Conservation (phyloP, 1,140 invertebrate species). For the Heliconius nattereri region DNA sequence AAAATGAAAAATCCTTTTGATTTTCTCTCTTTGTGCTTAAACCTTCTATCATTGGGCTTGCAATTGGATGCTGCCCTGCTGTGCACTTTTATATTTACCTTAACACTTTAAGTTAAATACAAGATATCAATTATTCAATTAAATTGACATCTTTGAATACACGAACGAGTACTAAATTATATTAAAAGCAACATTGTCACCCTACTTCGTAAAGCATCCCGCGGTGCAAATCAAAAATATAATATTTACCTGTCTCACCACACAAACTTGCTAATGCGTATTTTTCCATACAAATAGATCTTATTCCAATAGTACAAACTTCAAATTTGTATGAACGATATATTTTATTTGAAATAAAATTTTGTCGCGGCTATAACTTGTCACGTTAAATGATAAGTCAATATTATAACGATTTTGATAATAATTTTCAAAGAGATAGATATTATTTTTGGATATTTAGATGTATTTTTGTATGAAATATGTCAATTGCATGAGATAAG, state of each 20-base stretch:
- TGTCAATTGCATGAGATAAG: not conserved
- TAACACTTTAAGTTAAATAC: too few relatives aligned
- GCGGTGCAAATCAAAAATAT: constrained; percentile 40
- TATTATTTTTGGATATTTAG: not conserved
- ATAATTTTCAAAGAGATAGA: not conserved
- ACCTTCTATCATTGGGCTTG: too few relatives aligned
- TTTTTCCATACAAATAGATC: not conserved
- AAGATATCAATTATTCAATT: not conserved
- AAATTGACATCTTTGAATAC: not conserved
- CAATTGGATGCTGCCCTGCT: too few relatives aligned
- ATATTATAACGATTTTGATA: constrained; percentile 13
- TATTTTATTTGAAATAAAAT: not conserved
- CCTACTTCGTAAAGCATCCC: constrained; percentile 19
- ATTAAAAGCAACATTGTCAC: not conserved
- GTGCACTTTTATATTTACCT: too few relatives aligned
- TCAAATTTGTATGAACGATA: not conserved
- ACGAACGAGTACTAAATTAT: not conserved
- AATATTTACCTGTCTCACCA: constrained; percentile 28
- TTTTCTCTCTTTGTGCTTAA: too few relatives aligned
- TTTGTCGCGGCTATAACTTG: constrained; percentile 18
- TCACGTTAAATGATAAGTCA: constrained; percentile 19
- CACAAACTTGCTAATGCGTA: not conserved
- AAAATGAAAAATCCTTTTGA: too few relatives aligned
- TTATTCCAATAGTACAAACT: not conserved
- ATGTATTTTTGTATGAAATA: not conserved